Evolutionary conservation across 2,113 vertebrate genomes (phyloP), one percentile per base, ranked within the genome.

Genomic region (Phaetusa simplex): DNA sequence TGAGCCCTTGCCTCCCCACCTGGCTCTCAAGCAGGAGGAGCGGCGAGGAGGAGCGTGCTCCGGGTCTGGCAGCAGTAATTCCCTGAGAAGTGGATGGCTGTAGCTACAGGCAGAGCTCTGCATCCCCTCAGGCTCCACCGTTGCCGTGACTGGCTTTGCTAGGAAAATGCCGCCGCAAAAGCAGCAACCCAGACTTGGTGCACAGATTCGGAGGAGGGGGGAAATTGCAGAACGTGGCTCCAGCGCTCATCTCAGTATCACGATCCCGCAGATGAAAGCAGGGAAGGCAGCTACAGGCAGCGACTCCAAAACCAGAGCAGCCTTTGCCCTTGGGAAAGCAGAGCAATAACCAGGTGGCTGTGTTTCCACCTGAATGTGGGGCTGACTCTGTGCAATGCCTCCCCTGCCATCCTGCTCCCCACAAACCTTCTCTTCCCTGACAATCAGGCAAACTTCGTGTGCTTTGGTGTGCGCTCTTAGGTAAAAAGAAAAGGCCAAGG

Each of bases 121-220:
- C 66, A 90, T 36, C 36, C 45, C 78, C 90, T 82, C 65, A 22
- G 49, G 69, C 77, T 87, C 69, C 36, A 32, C 38, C 21, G 5
- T 13, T 0, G 0, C n/a, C 40, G 6, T 27, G 11, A 21, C 23
- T 23, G 42, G 20, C 30, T 71, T 70, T 69, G 52, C 34, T 52
- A 59, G 58, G 43, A 59, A 38, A 45, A 81, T 3, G 6, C 8
- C 1, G 0, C 1, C 0, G 14, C 1, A 0, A 29, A 29, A 76
- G 78, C 32, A 71, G 42, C 26, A 78, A 30, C 32, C 19, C 49
- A 58, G 65, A 38, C n/a, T 13, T 24, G 1, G 0, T 36, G 43
- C 27, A 43, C 59, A 22, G 27, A 32, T 66, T 67, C 20, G 42
- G 42, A 42, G n/a, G 7, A 43, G 17, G 2, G 4, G 32, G 22